Evolutionary conservation across 2,888 invertebrate species (phyloP), one percentile per base, ranked within the genome.

Genomic region (Amiota communis): DNA sequence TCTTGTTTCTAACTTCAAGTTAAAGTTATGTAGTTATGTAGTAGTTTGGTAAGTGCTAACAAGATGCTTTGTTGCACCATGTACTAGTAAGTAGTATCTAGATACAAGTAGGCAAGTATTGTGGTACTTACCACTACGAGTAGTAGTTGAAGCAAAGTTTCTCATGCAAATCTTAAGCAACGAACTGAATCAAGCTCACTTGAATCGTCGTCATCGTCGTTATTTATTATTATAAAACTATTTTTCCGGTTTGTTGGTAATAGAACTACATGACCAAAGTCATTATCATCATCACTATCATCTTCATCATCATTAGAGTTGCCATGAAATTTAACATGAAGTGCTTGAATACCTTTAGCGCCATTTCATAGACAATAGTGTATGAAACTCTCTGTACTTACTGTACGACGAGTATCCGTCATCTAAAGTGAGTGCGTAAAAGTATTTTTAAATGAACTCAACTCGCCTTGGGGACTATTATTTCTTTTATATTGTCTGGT

Each of bases 121-220:
- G 36, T 36, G 3, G 3, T 23, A 23, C 23, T 23, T 23, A 23
- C 23, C 2, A 23, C 1, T 23, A 23, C n/a, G 23, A 23, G 23
- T 23, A 36, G 36, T 36, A 36, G 36, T 36, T 36, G 36, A 2
- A 4, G 36, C 36, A 51, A 57, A 69, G 53, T 70, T 72, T 84
- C 83, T 79, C 84, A 83, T 84, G 84, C 83, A 83, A 84, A 83
- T 81, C 84, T 77, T 75, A 75, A 36, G 36, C 36, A 36, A 36
- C 36, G 36, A 36, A 36, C 36, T 36, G 36, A 36, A 36, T 36
- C 36, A 36, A 36, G 67, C 20, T 23, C 12, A 51, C 23, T 67
- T 49, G 13, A 13, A 10, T 49, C 49, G 48, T 67, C 49, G 17
- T 48, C 49, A 6, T 48, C 13, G 49, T 49, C 15, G 20, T 49